A percentile compares a stretch with the other conserved stretches of the same genome.
Conservation (phyloP, 2,113 vertebrate species). For the Arenaria interpres region DNA sequence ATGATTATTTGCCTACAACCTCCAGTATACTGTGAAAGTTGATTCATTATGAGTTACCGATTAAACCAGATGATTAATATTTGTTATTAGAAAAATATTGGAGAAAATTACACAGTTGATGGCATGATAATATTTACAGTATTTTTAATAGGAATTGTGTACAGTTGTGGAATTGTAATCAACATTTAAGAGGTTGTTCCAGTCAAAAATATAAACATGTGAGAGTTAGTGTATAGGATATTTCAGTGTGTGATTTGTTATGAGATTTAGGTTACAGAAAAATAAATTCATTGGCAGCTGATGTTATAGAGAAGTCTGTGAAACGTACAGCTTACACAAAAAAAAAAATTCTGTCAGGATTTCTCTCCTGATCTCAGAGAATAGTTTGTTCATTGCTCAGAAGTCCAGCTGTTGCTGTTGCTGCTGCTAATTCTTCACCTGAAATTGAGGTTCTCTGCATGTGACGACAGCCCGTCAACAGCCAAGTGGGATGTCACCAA, state of each 20-base stretch:
- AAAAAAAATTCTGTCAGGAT: not conserved
- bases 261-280: not conserved
- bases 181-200: not conserved
- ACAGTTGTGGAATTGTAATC: not conserved
- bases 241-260: not conserved
- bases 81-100: not conserved
- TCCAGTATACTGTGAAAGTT: not conserved
- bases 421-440: constrained; percentile 18
- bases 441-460: not conserved
- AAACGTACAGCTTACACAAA: not conserved
- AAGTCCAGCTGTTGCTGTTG: not conserved
- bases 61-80: not conserved
- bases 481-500: constrained; percentile 9
- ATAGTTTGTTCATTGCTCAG: not conserved
- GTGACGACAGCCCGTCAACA: not conserved
- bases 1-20: not conserved
- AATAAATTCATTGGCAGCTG: not conserved
- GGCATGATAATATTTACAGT: not conserved
- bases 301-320: not conserved
- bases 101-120: not conserved
- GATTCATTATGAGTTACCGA: not conserved
- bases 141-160: not conserved
- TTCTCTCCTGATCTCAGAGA: not conserved
- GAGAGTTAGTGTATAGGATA: not conserved
- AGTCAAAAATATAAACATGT: not conserved